These are phyloP conservation scores for Enteromius anoplus DNA, from an alignment of 2,797 vertebrate genomes.

Conservation along the genomic window DNA sequence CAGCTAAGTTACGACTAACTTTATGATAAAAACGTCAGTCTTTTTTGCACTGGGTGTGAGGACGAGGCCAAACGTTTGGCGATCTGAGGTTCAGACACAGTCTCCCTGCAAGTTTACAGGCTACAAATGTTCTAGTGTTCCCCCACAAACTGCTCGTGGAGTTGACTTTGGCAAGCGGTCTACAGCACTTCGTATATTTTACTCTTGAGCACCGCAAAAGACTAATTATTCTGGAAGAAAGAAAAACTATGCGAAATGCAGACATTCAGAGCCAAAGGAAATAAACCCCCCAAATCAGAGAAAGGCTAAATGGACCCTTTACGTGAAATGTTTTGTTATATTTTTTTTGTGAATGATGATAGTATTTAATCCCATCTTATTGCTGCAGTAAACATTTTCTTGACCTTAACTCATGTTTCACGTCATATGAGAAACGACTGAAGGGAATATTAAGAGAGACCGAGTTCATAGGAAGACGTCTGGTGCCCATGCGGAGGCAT, in stretches of 20 bases:
- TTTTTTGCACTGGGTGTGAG: conserved; percentile 38
- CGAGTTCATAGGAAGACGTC: conserved; percentile 26
- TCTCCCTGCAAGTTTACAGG: conserved; percentile 55
- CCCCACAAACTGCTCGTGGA: conserved; percentile 52
- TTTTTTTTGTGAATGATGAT: conserved; percentile 69
- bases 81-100: conserved; percentile 54
- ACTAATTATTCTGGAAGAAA: conserved; percentile 64
- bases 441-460: neutral
- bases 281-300: conserved; percentile 62
- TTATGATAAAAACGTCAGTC: conserved; percentile 20
- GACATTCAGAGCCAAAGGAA: conserved; percentile 69
- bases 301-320: conserved; percentile 62
- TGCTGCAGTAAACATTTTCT: conserved; percentile 68
- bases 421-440: conserved; percentile 31
- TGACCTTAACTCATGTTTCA: conserved; percentile 63
- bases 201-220: conserved; percentile 62
- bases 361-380: conserved; percentile 72
- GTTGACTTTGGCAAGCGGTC: conserved; percentile 66
- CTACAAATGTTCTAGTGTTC: conserved; percentile 64
- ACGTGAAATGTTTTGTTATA: conserved; percentile 39
- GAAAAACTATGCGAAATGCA: conserved; percentile 64
- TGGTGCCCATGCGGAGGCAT: conserved; percentile 8
- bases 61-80: conserved; percentile 35
- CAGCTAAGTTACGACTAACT: conserved; percentile 12
- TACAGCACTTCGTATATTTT: conserved; percentile 62